Conservation (phyloP, 2,113 vertebrate species). For the Lepus europaeus region DNA sequence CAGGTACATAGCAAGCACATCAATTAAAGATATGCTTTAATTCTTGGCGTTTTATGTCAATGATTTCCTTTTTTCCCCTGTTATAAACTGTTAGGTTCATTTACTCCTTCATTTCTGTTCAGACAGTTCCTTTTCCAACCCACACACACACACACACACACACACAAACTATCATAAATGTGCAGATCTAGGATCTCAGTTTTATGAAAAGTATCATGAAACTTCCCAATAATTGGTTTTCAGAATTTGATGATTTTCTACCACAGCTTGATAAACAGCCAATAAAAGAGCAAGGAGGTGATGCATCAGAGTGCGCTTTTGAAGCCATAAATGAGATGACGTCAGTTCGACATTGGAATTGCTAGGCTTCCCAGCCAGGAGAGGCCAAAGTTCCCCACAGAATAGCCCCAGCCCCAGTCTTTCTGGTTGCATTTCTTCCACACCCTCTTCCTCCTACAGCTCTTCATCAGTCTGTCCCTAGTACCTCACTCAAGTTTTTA, state of each 20-base stretch:
- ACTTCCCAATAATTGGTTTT: background rate
- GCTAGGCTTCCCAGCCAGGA: background rate
- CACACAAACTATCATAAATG: background rate
- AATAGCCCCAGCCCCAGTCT: rapidly evolving
- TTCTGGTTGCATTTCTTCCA: background rate
- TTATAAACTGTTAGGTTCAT: background rate
- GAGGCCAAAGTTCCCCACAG: background rate
- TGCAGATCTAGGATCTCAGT: conserved; percentile 2
- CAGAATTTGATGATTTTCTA: conserved; percentile 41
- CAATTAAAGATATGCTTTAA: background rate
- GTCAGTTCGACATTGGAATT: background rate
- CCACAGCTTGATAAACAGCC: background rate
- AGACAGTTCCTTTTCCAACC: background rate
- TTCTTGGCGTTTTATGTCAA: background rate
- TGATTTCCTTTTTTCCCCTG: background rate
- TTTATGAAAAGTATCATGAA: conserved; percentile 22
- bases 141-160: too few species aligned
- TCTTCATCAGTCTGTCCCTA: background rate
- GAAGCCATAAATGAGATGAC: background rate
- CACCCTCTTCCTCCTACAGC: too few species aligned
- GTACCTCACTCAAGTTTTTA: background rate
- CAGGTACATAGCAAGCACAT: background rate
- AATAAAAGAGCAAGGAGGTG: background rate
- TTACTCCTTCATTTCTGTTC: background rate
- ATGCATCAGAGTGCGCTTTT: background rate